A percentile compares a stretch with the other conserved stretches of the same genome.
These are phyloP conservation scores for Epistrophe eligans DNA, from an alignment of 2,888 invertebrate genomes.

Conservation along the genomic window DNA sequence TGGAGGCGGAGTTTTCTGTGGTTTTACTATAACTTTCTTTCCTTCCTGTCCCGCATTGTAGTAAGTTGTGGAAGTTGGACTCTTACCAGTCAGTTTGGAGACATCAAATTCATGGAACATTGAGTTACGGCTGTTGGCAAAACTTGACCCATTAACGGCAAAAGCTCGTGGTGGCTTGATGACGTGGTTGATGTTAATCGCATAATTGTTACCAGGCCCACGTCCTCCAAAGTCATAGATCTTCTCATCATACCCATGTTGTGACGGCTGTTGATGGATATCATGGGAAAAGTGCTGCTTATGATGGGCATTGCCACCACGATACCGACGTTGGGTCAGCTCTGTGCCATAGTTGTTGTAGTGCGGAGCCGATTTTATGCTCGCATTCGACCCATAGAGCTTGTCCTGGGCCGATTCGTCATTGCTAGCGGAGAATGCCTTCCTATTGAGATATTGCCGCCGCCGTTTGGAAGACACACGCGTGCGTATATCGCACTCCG, in stretches of 20 bases:
- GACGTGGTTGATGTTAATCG: slow-evolving; percentile 70
- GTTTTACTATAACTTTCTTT: slow-evolving; percentile 65
- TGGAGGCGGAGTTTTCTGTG: slow-evolving; percentile 66
- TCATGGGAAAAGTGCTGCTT: slow-evolving; percentile 64
- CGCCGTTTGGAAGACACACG: slow-evolving; percentile 81
- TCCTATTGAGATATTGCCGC: slow-evolving; percentile 81
- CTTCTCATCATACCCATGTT: slow-evolving; percentile 81
- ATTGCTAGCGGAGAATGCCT: slow-evolving; percentile 80
- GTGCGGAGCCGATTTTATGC: slow-evolving; percentile 84
- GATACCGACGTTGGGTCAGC: slow-evolving; percentile 70
- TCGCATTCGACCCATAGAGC: slow-evolving; percentile 84
- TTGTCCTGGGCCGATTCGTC: slow-evolving; percentile 81
- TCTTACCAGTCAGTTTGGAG: slow-evolving; percentile 84
- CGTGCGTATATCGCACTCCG: slow-evolving; percentile 85
- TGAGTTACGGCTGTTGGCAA: slow-evolving; percentile 73
- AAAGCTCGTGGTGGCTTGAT: slow-evolving; percentile 79
- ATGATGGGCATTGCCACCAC: slow-evolving; percentile 35
- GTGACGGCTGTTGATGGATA: slow-evolving; percentile 65
- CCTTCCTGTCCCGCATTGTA: slow-evolving; percentile 78
- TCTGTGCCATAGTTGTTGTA: slow-evolving; percentile 82
- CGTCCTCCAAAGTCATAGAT: slow-evolving; percentile 82
- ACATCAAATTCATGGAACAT: slow-evolving; percentile 83
- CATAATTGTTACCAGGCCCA: slow-evolving; percentile 81
- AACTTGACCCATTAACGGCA: slow-evolving; percentile 77
- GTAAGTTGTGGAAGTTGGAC: slow-evolving; percentile 82